Evolutionary conservation across 2,888 invertebrate genomes (phyloP), one percentile per base, ranked within the genome.

Genomic region (Catocala sponsa): DNA sequence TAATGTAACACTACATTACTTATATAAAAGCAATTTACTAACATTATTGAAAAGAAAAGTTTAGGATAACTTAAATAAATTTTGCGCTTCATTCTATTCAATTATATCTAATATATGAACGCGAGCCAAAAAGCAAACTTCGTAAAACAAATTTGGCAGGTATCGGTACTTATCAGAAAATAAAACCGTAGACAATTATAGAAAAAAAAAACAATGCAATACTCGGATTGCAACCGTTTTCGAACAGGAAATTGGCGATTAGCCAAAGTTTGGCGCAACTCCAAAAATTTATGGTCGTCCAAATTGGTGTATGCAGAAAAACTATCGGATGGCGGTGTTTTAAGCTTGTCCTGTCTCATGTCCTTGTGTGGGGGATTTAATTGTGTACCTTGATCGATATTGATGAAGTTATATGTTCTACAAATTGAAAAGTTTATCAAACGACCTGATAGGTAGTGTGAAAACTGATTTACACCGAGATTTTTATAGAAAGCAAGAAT

Each of bases 231-330:
- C 47, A 64, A 62, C 50, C 60, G 59, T 59, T n/a, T 33, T 59
- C 49, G 12, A 68, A 56, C 56, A 55, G 70, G 62, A 73, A 58
- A 65, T 56, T 73, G 70, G 70, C 59, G 59, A 72, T 72, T 63
- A 72, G 78, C 65, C 63, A 75, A 68, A 65, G 42, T 67, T 64
- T 78, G 78, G 72, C 68, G 42, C 32, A 44, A 51, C 48, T 64
- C 63, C 68, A 70, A 68, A 63, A 67, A 58, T 59, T 1, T 75
- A 55, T 57, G 50, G 49, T 33, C 55, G 43, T 57, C 59, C 60
- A 55, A 66, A 61, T 67, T 62, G 58, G 52, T 63, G 33, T 41
- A 52, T 43, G 52, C 42, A 52, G 43, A 42, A 42, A 52, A 38
- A 52, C 32, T 52, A 51, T 33, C 33, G 35, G 38, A 50, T 10